Conservation (phyloP, 2,888 invertebrate genomes). For the Eristalinus aeneus region DNA sequence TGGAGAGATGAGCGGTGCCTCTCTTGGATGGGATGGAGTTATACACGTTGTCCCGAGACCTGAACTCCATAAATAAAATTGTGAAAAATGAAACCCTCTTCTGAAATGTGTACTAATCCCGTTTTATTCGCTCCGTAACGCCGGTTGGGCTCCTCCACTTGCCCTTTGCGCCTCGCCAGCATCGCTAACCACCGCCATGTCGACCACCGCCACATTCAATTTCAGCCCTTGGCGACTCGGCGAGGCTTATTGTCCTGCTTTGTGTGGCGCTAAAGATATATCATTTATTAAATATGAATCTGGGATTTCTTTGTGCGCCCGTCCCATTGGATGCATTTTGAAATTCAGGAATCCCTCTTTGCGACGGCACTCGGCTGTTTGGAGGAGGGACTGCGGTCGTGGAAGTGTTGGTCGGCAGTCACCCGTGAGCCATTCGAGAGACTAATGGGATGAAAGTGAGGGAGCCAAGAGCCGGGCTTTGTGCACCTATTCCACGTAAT, state of each 20-base stretch:
- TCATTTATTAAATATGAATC: conserved; percentile 70
- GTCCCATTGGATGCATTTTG: conserved; percentile 64
- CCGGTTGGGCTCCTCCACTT: neutral
- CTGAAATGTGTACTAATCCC: conserved; percentile 66
- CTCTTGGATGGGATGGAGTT: conserved; percentile 47
- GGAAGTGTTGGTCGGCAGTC: conserved; percentile 51
- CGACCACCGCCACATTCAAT: neutral
- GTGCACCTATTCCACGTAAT: conserved; percentile 59
- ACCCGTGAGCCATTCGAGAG: conserved; percentile 50
- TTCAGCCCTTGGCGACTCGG: neutral
- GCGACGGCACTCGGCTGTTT: conserved; percentile 4
- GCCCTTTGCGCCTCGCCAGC: neutral
- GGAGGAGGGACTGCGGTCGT: neutral
- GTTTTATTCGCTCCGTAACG: conserved; percentile 31
- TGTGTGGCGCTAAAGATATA: conserved; percentile 69
- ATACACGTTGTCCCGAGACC: conserved; percentile 50
- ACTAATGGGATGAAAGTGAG: conserved; percentile 61
- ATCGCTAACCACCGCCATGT: neutral
- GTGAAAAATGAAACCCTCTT: conserved; percentile 65
- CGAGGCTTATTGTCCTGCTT: conserved; percentile 57
- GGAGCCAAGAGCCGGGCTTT: conserved; percentile 62
- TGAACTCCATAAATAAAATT: conserved; percentile 69
- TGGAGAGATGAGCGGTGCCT: conserved; percentile 43
- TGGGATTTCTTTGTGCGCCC: conserved; percentile 61
- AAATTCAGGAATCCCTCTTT: conserved; percentile 61